Evolutionary conservation across 1,140 invertebrate genomes (phyloP).

Genomic region (Contarinia nasturtii): DNA sequence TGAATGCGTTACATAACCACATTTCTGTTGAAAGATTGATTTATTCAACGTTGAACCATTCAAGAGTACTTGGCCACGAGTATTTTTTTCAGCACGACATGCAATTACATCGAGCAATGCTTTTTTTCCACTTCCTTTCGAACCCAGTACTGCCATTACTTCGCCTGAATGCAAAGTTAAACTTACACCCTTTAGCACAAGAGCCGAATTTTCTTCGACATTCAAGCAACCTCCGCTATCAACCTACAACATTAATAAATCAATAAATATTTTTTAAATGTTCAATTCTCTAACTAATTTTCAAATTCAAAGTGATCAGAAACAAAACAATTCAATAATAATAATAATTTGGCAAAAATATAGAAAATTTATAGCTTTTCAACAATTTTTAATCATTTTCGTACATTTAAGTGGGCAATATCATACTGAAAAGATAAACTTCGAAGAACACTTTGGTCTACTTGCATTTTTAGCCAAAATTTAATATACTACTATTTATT

Average conservation of each 20-base stretch:
- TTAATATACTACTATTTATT: too few relatives aligned
- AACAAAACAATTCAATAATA: too few relatives aligned
- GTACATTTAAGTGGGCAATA: too few relatives aligned
- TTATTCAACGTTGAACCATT: conserved; percentile 64
- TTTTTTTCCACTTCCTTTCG: conserved; percentile 70
- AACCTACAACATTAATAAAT: conserved; percentile 31
- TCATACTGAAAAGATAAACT: too few relatives aligned
- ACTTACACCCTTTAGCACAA: conserved; percentile 80
- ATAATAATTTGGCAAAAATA: too few relatives aligned
- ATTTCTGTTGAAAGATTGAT: conserved; percentile 63
- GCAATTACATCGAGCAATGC: conserved; percentile 80
- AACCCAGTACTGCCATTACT: conserved; percentile 77
- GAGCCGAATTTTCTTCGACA: conserved; percentile 55
- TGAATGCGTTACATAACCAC: conserved; percentile 67
- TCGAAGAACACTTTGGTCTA: too few relatives aligned
- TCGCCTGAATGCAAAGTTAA: conserved; percentile 77
- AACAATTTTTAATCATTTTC: too few relatives aligned
- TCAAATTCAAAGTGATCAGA: too few relatives aligned
- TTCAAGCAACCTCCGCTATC: conserved; percentile 61
- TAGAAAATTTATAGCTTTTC: not conserved
- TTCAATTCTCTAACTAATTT: not conserved
- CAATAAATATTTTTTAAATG: not conserved
- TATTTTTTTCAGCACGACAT: conserved; percentile 46
- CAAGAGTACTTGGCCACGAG: conserved; percentile 65
- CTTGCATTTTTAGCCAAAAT: too few relatives aligned